A percentile compares a stretch with the other conserved stretches of the same genome.
These are phyloP conservation scores for Calyptommatus sinebrachiatus DNA, from an alignment of 2,113 vertebrate species.

Conservation along the genomic window DNA sequence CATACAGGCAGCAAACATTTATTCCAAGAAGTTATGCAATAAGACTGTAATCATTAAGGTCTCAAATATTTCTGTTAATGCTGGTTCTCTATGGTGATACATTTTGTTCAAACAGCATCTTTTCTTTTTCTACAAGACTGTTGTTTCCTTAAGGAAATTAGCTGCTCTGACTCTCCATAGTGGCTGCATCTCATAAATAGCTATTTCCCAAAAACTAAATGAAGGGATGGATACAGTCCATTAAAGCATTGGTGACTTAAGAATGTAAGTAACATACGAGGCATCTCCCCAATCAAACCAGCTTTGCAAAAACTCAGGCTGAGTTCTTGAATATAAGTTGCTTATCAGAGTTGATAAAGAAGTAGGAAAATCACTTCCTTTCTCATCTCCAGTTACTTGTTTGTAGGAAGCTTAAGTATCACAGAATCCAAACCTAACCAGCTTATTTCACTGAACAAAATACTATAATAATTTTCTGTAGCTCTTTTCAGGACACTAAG, in stretches of 20 bases:
- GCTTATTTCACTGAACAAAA: background rate
- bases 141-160: background rate
- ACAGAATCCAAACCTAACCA: background rate
- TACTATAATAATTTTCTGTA: background rate
- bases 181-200: background rate
- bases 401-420: background rate
- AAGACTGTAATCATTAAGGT: background rate
- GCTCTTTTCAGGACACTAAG: background rate
- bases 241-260: no score
- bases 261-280: no score
- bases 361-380: background rate
- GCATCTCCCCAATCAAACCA: background rate
- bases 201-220: background rate
- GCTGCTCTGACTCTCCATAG: background rate
- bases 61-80: background rate
- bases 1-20: no score
- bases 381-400: background rate
- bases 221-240: background rate
- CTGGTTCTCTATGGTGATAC: background rate
- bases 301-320: background rate
- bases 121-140: background rate
- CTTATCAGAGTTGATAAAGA: background rate
- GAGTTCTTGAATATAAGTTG: background rate
- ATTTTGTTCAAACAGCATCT: background rate
- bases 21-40: no score